Percentiles rank a stretch among this genome's conserved stretches.
Conservation (phyloP, 2,888 invertebrate genomes). For the Dryocosmus kuriphilus region DNA sequence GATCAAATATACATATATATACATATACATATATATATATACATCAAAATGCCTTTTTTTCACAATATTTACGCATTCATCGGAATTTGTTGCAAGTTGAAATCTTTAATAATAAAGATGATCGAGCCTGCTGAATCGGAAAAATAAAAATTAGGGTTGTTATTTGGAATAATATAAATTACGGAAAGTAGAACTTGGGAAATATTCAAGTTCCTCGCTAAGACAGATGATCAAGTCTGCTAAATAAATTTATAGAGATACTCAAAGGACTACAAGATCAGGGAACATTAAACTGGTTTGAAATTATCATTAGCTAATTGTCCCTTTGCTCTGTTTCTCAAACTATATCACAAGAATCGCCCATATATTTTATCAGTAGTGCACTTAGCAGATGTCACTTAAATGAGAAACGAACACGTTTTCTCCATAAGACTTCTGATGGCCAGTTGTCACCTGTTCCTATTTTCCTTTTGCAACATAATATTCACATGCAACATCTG, state of each 20-base stretch:
- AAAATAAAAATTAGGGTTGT: no score
- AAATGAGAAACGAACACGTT: slow-evolving; percentile 14
- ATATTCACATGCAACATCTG: slow-evolving; percentile 24
- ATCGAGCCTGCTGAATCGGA: no score
- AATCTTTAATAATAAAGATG: no score
- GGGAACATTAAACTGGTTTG: background rate
- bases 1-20: background rate
- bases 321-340: slow-evolving; percentile 25
- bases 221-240: background rate
- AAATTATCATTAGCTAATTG: background rate
- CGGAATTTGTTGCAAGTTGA: no score
- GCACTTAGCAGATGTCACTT: slow-evolving; percentile 19
- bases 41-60: background rate
- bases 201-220: no score
- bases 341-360: slow-evolving; percentile 25
- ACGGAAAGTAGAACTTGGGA: no score
- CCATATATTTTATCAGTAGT: slow-evolving; percentile 31
- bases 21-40: no score
- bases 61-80: no score
- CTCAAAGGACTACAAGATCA: background rate
- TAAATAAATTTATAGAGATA: background rate
- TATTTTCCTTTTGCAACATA: slow-evolving; percentile 14
- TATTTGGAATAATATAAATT: no score
- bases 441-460: slow-evolving; percentile 33
- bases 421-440: slow-evolving; percentile 35